A percentile compares a stretch with the other conserved stretches of the same genome.
Conservation (phyloP, 1,140 invertebrate genomes). For the Zaprionus tsacasi region DNA sequence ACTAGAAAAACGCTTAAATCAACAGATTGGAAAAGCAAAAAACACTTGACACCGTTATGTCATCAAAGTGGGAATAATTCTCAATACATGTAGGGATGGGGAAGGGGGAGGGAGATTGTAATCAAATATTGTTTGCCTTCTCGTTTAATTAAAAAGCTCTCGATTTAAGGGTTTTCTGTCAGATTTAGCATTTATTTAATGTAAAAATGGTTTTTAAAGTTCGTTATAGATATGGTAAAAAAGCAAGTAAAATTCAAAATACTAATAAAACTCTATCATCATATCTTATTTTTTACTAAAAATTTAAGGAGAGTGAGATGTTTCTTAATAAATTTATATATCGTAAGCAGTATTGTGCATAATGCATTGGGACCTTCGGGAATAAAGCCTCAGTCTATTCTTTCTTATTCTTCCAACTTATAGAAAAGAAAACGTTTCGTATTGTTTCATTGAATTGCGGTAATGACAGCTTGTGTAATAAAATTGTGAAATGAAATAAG, state of each 20-base stretch:
- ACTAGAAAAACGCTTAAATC: slow-evolving; percentile 33
- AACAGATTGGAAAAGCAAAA: slow-evolving; percentile 19
- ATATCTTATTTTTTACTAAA: too few relatives aligned
- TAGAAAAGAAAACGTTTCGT: neutral
- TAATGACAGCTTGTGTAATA: neutral
- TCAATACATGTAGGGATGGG: neutral
- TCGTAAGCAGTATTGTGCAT: too few relatives aligned
- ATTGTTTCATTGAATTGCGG: neutral
- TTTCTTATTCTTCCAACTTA: too few relatives aligned
- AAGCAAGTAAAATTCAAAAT: too few relatives aligned
- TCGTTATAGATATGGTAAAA: too few relatives aligned
- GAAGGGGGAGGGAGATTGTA: neutral
- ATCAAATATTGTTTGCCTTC: neutral
- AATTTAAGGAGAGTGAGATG: too few relatives aligned
- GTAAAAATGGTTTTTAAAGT: neutral
- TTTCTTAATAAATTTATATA: too few relatives aligned
- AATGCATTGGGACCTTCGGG: too few relatives aligned
- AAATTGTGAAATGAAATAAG: neutral
- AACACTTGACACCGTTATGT: slow-evolving; percentile 30
- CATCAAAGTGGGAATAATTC: slow-evolving; percentile 20
- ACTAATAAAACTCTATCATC: too few relatives aligned
- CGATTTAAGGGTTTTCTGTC: neutral
- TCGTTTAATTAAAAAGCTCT: neutral
- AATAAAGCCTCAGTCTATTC: too few relatives aligned
- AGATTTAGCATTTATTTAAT: neutral